These are phyloP conservation scores for Pseudomugil tenellus DNA, from an alignment of 2,797 vertebrate genomes.

Conservation along the genomic window DNA sequence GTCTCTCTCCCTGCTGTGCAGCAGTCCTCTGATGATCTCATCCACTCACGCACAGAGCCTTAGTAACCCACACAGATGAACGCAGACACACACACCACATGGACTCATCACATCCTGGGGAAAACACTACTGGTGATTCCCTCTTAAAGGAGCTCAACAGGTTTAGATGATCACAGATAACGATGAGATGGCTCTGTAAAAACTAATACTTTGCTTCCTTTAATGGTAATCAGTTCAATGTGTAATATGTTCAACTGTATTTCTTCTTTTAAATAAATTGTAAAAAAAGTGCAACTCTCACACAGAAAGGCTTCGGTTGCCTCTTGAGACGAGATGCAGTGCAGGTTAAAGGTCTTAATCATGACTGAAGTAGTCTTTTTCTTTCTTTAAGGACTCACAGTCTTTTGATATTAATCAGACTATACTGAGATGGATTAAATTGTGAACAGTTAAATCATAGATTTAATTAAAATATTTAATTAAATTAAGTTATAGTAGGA, in stretches of 20 bases:
- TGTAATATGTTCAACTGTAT: neutral
- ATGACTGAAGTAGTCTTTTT: neutral
- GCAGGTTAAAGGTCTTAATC: neutral
- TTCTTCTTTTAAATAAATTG: constrained; percentile 1
- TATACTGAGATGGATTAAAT: constrained; percentile 8
- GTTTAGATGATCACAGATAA: constrained; percentile 11
- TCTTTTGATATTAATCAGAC: constrained; percentile 4
- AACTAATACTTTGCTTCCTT: neutral
- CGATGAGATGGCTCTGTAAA: neutral
- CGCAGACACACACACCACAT: constrained; percentile 23
- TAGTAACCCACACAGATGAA: constrained; percentile 25
- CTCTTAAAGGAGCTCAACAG: constrained; percentile 47
- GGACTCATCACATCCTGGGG: constrained; percentile 37
- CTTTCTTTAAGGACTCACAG: constrained; percentile 6
- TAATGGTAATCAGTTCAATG: neutral
- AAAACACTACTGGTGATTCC: constrained; percentile 63
- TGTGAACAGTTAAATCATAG: constrained; percentile 3
- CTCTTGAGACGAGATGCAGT: neutral
- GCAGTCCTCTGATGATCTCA: constrained; percentile 62
- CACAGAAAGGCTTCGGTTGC: neutral
- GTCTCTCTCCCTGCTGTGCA: constrained; percentile 38
- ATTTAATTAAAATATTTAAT: constrained; percentile 8
- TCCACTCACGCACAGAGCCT: constrained; percentile 33
- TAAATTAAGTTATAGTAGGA: constrained; percentile 12
- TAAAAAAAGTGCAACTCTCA: neutral